Evolutionary conservation across 2,797 vertebrate genomes (phyloP).

Genomic region (Uromys caudimaculatus): DNA sequence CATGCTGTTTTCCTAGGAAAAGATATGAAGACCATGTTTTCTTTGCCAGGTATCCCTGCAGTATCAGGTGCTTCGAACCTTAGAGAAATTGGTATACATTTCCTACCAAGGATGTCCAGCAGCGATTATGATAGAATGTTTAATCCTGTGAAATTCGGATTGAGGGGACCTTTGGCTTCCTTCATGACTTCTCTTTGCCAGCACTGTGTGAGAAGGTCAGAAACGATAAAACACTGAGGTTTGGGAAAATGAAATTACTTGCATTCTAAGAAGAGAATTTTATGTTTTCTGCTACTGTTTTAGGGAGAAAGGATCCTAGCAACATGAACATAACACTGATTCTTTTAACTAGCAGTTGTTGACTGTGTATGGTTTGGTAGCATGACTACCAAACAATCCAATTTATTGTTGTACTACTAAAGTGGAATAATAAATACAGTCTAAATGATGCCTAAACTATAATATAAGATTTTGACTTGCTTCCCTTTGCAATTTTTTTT

Average conservation of each 20-base stretch:
- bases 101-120: slow-evolving; percentile 8
- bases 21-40: no score
- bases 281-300: background rate
- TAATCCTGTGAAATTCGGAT: background rate
- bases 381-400: background rate
- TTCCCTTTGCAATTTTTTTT: background rate
- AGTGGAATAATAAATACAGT: slow-evolving; percentile 4
- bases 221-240: background rate
- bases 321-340: background rate
- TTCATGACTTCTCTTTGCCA: background rate
- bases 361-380: background rate
- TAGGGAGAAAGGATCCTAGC: background rate
- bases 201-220: background rate
- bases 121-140: background rate
- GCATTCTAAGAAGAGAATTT: slow-evolving; percentile 38
- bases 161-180: background rate
- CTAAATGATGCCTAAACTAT: slow-evolving; percentile 25
- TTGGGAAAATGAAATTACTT: slow-evolving; percentile 33
- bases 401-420: background rate
- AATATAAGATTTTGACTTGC: background rate
- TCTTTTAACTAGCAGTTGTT: slow-evolving; percentile 42
- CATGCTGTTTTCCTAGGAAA: background rate
- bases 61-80: background rate
- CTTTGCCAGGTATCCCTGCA: background rate
- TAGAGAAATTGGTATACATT: background rate